phyloP scores from a whole-genome alignment of 2,888 invertebrate genomes.

The Pimpla rufipes region DNA sequence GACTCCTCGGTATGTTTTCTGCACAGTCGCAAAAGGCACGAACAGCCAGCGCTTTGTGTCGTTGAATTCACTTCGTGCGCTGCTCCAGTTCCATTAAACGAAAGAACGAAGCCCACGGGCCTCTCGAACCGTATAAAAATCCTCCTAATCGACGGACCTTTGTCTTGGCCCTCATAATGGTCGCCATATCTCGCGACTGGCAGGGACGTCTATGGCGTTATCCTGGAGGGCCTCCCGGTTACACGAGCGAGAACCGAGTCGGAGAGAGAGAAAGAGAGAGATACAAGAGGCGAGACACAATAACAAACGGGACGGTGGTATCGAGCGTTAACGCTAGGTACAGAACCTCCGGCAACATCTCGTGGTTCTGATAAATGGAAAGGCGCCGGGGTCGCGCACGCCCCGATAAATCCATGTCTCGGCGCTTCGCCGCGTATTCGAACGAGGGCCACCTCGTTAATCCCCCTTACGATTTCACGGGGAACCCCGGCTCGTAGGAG shows the following conservation, averaged over 20 bases:
- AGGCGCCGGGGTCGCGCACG: conserved; percentile 66
- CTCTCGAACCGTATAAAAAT: background rate
- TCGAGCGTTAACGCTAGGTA: conserved; percentile 52
- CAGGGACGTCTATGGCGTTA: conserved; percentile 26
- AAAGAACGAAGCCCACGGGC: conserved; percentile 19
- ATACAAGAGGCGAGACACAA: background rate
- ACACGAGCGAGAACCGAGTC: conserved; percentile 28
- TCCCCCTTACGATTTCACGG: conserved; percentile 60
- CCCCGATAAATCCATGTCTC: conserved; percentile 69
- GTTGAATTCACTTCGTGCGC: background rate
- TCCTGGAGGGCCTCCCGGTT: conserved; percentile 26
- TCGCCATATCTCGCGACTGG: conserved; percentile 45
- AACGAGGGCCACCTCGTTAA: conserved; percentile 64
- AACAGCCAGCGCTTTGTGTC: background rate
- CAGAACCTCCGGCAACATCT: conserved; percentile 13
- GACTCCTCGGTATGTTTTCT: no score
- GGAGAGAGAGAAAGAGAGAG: conserved; percentile 1
- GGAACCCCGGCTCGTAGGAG: conserved; percentile 32
- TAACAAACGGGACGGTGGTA: conserved; percentile 48
- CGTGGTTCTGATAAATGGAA: conserved; percentile 69
- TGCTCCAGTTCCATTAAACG: background rate
- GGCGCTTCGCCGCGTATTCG: conserved; percentile 44
- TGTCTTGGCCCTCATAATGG: conserved; percentile 58
- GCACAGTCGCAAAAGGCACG: no score
- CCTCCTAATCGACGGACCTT: conserved; percentile 49